Conservation (phyloP, 2,888 invertebrate species). For the Drosophila emarginata region DNA sequence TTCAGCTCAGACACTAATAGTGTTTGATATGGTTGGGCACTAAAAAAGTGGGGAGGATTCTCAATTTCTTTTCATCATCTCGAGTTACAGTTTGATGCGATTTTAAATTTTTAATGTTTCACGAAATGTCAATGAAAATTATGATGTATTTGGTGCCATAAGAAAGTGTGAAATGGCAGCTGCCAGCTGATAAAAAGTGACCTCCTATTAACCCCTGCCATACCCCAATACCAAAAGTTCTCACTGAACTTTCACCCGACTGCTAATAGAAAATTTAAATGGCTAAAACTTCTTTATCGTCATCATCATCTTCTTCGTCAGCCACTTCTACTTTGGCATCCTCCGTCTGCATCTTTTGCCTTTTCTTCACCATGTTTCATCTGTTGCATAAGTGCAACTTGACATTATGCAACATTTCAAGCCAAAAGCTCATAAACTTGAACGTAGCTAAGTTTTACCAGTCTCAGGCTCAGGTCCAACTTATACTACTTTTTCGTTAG, state of each 20-base stretch:
- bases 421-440: constrained; percentile 69
- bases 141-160: constrained; percentile 67
- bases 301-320: constrained; percentile 12
- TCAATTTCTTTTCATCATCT: background rate
- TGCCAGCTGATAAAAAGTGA: constrained; percentile 17
- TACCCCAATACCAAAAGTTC: background rate
- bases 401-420: constrained; percentile 60
- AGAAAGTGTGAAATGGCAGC: constrained; percentile 40
- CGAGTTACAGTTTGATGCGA: constrained; percentile 59
- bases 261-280: constrained; percentile 73
- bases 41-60: constrained; percentile 5
- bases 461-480: constrained; percentile 34
- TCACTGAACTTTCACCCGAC: constrained; percentile 12
- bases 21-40: constrained; percentile 38
- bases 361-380: constrained; percentile 51
- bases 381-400: constrained; percentile 62
- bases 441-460: constrained; percentile 46
- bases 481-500: constrained; percentile 42
- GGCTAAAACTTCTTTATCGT: constrained; percentile 9
- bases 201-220: background rate
- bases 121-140: constrained; percentile 60
- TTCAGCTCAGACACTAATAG: constrained; percentile 56
- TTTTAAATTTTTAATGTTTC: constrained; percentile 66
- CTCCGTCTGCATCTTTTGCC: background rate
- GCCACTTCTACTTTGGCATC: background rate